Conservation (phyloP, 2,113 vertebrate species). For the Amia ocellicauda region DNA sequence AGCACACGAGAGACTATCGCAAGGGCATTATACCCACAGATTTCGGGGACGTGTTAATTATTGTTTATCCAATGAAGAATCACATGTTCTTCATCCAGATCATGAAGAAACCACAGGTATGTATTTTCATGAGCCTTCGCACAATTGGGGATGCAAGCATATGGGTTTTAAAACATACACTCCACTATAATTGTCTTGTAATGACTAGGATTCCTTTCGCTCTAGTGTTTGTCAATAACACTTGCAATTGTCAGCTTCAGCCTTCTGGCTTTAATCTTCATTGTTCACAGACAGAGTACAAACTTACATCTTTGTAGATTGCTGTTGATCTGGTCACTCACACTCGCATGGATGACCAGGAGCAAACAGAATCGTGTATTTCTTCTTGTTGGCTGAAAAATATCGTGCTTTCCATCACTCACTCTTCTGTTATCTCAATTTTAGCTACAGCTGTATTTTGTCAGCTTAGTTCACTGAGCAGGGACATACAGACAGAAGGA, state of each 20-base stretch:
- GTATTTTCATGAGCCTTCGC: constrained; percentile 16
- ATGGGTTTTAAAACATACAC: too few relatives aligned
- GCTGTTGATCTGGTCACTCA: not conserved
- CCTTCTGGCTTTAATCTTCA: constrained; percentile 42
- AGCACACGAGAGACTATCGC: constrained; percentile 94
- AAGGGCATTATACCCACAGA: constrained; percentile 95
- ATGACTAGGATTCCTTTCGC: too few relatives aligned
- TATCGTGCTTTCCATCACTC: too few relatives aligned
- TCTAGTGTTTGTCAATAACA: not conserved
- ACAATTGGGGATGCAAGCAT: too few relatives aligned
- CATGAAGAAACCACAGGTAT: constrained; percentile 93
- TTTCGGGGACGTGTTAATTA: constrained; percentile 94
- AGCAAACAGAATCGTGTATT: not conserved
- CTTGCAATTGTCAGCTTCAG: constrained; percentile 23
- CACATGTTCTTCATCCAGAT: constrained; percentile 95
- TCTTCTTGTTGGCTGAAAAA: constrained; percentile 21
- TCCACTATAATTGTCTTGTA: too few relatives aligned
- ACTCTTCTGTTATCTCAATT: too few relatives aligned
- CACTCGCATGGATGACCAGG: not conserved
- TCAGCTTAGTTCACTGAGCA: too few relatives aligned
- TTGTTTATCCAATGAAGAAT: constrained; percentile 98
- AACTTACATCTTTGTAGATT: not conserved
- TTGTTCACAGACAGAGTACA: constrained; percentile 11
- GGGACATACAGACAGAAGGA: too few relatives aligned
- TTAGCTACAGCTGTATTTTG: too few relatives aligned